Evolutionary conservation across 2,113 vertebrate genomes (phyloP).

Genomic region (Anseranas semipalmata): DNA sequence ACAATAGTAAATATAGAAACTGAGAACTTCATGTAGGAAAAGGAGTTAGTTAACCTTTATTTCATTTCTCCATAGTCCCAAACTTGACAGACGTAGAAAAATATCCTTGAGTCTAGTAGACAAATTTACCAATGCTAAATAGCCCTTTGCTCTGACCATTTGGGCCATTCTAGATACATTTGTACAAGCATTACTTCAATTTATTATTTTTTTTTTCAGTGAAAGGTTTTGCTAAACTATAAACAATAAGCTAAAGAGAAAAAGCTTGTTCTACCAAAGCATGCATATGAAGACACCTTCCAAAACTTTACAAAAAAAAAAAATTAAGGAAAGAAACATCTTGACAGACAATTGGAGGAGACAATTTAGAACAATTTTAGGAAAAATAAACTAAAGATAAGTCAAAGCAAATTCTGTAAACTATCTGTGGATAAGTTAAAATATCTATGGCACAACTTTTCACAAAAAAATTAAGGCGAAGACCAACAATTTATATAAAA

Average conservation of each 20-base stretch:
- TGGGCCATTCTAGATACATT: slow-evolving; percentile 45
- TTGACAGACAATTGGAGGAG: background rate
- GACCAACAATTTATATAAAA: slow-evolving; percentile 69
- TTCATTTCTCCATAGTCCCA: slow-evolving; percentile 67
- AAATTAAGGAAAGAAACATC: background rate
- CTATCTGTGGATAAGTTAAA: slow-evolving; percentile 50
- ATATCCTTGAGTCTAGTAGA: slow-evolving; percentile 65
- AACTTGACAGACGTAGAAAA: slow-evolving; percentile 71
- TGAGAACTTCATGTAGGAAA: slow-evolving; percentile 41
- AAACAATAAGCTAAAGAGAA: slow-evolving; percentile 32
- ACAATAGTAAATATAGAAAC: slow-evolving; percentile 31
- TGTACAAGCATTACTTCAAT: slow-evolving; percentile 48
- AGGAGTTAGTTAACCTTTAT: slow-evolving; percentile 70
- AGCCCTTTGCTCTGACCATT: slow-evolving; percentile 49
- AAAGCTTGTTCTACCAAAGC: slow-evolving; percentile 37
- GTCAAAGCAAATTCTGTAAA: slow-evolving; percentile 29
- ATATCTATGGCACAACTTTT: slow-evolving; percentile 54
- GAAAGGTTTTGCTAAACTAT: slow-evolving; percentile 51
- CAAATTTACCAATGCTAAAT: slow-evolving; percentile 54
- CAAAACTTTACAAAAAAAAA: background rate
- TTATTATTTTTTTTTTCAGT: background rate
- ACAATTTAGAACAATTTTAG: background rate
- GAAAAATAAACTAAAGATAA: background rate
- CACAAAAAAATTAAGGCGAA: slow-evolving; percentile 63
- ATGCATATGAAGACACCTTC: slow-evolving; percentile 28